Evolutionary conservation across 2,888 invertebrate genomes (phyloP).

Genomic region (Branchipolynoe longqiensis): DNA sequence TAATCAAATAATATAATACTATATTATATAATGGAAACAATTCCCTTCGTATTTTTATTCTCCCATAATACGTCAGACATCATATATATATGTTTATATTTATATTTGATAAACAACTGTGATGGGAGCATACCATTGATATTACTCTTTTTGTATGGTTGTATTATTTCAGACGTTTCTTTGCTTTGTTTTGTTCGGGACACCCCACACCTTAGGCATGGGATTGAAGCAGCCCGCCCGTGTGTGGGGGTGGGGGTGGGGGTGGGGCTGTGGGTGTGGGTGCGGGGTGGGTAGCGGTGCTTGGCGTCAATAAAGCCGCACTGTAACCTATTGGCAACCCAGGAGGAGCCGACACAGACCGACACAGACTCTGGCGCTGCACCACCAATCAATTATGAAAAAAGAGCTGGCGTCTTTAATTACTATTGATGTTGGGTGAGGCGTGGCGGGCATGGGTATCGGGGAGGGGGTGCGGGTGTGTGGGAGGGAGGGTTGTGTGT

Average conservation of each 20-base stretch:
- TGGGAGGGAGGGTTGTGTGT: not conserved
- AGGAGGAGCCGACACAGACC: not conserved
- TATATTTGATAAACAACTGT: too few relatives aligned
- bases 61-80: too few relatives aligned
- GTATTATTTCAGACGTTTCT: too few relatives aligned
- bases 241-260: not conserved
- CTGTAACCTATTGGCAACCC: constrained; percentile 12
- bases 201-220: too few relatives aligned
- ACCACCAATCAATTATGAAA: constrained; percentile 43
- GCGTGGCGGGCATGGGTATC: not conserved
- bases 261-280: not conserved
- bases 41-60: too few relatives aligned
- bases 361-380: not conserved
- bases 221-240: not conserved
- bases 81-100: too few relatives aligned
- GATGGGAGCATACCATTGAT: too few relatives aligned
- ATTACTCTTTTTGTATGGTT: too few relatives aligned
- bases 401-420: constrained; percentile 3
- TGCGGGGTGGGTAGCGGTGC: not conserved
- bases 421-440: constrained; percentile 31
- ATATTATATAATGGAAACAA: too few relatives aligned
- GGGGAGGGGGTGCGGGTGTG: not conserved
- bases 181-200: too few relatives aligned
- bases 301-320: not conserved
- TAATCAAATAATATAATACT: too few relatives aligned